These are phyloP conservation scores for Gymnorhina tibicen DNA, from an alignment of 2,113 vertebrate genomes.

Conservation along the genomic window DNA sequence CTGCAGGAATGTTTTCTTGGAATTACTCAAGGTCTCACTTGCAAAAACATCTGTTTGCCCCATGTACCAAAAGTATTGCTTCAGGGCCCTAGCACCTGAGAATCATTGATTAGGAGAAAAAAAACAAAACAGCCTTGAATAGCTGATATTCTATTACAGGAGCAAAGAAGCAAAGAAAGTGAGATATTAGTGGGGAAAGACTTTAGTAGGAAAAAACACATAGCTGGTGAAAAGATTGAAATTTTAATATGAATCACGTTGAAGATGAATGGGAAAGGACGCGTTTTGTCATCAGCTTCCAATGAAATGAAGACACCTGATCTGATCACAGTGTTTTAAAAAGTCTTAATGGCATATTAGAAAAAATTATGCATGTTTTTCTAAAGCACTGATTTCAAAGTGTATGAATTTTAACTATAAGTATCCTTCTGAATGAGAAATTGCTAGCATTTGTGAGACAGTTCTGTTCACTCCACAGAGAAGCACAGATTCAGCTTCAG, in stretches of 20 bases:
- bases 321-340: background rate
- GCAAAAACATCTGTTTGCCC: background rate
- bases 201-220: background rate
- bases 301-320: background rate
- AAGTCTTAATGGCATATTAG: background rate
- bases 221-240: background rate
- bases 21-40: background rate
- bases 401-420: background rate
- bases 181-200: fast-evolving
- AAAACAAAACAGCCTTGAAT: background rate
- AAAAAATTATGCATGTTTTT: background rate
- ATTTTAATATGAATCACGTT: background rate
- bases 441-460: background rate
- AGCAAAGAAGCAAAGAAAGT: background rate
- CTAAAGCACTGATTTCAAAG: background rate
- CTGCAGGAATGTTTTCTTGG: background rate
- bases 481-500: background rate
- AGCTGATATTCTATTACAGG: background rate
- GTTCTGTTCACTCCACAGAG: background rate
- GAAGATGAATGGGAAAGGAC: background rate
- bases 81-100: background rate
- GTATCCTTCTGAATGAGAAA: background rate
- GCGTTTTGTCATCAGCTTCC: background rate
- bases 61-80: background rate
- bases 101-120: background rate